A percentile compares a stretch with the other conserved stretches of the same genome.
phyloP scores from a whole-genome alignment of 1,140 invertebrate species.

The Galleria mellonella region DNA sequence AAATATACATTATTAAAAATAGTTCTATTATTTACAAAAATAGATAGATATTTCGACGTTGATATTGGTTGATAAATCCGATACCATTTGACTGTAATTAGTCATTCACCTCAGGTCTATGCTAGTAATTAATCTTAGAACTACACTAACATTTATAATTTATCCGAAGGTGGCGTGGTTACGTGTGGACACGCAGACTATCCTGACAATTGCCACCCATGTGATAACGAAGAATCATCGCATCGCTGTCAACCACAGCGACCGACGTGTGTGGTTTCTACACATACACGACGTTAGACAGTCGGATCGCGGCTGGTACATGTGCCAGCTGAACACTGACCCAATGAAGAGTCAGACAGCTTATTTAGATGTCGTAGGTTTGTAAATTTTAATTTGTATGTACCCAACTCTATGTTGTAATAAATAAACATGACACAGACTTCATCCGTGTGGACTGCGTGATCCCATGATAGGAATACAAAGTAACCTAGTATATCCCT shows the following conservation, averaged over 20 bases:
- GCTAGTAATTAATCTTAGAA: no score
- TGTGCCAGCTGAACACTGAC: slow-evolving; percentile 94
- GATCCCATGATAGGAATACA: no score
- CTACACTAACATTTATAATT: not conserved
- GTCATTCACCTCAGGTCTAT: no score
- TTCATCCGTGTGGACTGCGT: no score
- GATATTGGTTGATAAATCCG: no score
- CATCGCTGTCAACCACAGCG: slow-evolving; percentile 87
- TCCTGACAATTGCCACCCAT: slow-evolving; percentile 90
- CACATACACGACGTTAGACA: slow-evolving; percentile 88
- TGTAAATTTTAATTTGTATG: slow-evolving; percentile 4
- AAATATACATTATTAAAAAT: no score
- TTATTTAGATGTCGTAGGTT: slow-evolving; percentile 91
- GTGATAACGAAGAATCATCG: slow-evolving; percentile 93
- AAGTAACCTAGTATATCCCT: no score
- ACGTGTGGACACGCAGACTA: slow-evolving; percentile 92
- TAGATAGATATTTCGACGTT: no score
- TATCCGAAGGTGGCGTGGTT: slow-evolving; percentile 87
- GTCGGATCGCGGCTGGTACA: slow-evolving; percentile 87
- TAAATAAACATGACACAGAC: no score
- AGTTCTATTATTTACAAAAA: no score
- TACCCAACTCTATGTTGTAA: no score
- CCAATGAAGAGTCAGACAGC: slow-evolving; percentile 93
- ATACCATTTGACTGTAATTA: no score
- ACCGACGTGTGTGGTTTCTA: slow-evolving; percentile 88